Evolutionary conservation across 1,140 invertebrate genomes (phyloP), one percentile per base, ranked within the genome.

Genomic region (Cotesia chilonis): DNA sequence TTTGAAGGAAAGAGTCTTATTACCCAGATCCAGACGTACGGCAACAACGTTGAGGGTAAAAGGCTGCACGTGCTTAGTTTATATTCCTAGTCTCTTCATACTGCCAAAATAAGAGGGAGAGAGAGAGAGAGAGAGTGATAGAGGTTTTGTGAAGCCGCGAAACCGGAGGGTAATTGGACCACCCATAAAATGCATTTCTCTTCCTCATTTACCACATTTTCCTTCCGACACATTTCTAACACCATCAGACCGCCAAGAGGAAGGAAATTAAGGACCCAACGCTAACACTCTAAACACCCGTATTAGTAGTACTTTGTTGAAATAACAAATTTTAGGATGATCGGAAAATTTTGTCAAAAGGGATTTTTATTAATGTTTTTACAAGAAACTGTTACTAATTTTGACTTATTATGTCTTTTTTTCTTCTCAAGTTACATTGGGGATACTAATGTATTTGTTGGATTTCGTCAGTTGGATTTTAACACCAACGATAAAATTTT

Each of bases 101-200:
- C 20, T 71, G 65, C 52, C 12, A 12, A 64, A 54, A 47, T 78
- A 79, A 41, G 41, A 41, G 10, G 6, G 41, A 41, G 41, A 41
- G 41, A 41, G 41, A 41, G 41, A 41, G 6, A 7, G 41, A 41
- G 41, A 41, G 2, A 41, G 41, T 41, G 41, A 41, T 41, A 41
- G 6, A 41, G 41, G 41, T 41, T 41, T 41, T 7, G 41, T 41
- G 5, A 78, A 79, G 80, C 80, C 80, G 81, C 81, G 81, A 82
- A 82, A 82, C 76, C 79, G 74, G 41, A 79, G 80, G 80, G 82
- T 85, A 85, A 85, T 85, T 85, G 84, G 84, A 85, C 84, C 84
- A 85, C 84, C 84, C 84, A 82, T 79, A 47, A 14, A 20, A 77
- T 78, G 71, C 71, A 59, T 5, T 75, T 57, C 41, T 37, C 37